Base-by-base conservation (phyloP, 2,888 invertebrate genomes). In the Nipponacmea schrenckii region DNA sequence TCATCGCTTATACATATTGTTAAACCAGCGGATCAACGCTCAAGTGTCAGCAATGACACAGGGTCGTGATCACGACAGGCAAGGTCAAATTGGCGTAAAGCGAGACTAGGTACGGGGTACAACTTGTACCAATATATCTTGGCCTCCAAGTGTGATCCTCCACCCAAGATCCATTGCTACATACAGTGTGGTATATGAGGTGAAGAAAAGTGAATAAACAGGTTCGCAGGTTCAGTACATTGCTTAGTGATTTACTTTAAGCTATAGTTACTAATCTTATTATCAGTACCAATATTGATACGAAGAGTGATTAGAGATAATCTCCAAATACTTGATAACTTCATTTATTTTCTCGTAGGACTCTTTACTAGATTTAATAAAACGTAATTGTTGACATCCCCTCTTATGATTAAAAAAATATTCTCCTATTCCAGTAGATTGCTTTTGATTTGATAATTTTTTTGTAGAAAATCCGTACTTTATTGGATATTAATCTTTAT, bases 1-100 rank as follows among this genome's bases (percentile, higher is more conserved):
- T 56, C 56, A 20, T 56, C 56, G 24, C 20, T 39, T 56, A 56
- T 56, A 56, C 56, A 56, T 56, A 56, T 56, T 56, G 56, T 56
- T 56, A 20, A 56, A 56, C 20, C 20, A 15, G 56, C 20, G 56
- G 56, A 56, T 56, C 56, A 56, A 56, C 56, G 56, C 56, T 56
- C 56, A 56, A 56, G 56, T 56, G 56, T 56, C 56, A 56, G 14
- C 20, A 24, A 56, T 56, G 56, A 56, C 56, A 56, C 24, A 56
- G 56, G 56, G 56, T 56, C 56, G 56, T 24, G 56, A 56, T 56
- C 56, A 56, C 56, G 56, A 15, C 56, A 56, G 56, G 56, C 56
- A 20, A 56, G 56, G 56, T 56, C 20, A 14, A 14, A 24, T 56
- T 56, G 20, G 15, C 24, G 56, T 20, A 39, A 39, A 39, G 39